phyloP scores from a whole-genome alignment of 2,797 vertebrate species.

The Pachyuromys duprasi region DNA sequence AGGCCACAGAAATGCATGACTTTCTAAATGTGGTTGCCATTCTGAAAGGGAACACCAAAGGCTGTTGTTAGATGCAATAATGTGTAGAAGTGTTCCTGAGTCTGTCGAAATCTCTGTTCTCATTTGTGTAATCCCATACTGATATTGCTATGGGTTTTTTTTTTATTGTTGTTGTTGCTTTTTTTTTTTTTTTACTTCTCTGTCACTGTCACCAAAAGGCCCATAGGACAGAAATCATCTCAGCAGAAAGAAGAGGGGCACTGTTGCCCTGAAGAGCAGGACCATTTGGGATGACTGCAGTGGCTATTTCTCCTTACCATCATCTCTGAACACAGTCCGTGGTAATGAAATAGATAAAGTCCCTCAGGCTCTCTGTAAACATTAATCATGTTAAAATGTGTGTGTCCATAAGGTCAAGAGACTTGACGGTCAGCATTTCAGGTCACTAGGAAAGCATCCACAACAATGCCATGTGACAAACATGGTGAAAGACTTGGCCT shows the following conservation, averaged over 20 bases:
- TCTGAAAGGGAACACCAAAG: not conserved
- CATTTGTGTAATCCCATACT: not conserved
- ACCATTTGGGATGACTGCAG: not conserved
- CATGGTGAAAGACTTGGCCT: no score
- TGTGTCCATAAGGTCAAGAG: slow-evolving; percentile 62
- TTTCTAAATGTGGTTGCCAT: not conserved
- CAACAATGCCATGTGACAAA: no score
- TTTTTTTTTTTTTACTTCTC: slow-evolving; percentile 16
- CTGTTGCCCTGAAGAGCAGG: not conserved
- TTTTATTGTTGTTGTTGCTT: no score
- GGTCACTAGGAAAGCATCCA: not conserved
- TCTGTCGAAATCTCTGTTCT: slow-evolving; percentile 33
- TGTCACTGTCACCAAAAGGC: slow-evolving; percentile 32
- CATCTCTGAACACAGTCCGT: not conserved
- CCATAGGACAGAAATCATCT: not conserved
- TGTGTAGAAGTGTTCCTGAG: slow-evolving; percentile 21
- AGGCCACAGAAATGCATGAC: no score
- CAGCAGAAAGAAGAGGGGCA: not conserved
- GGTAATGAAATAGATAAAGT: not conserved
- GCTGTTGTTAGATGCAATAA: not conserved
- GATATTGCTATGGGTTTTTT: not conserved
- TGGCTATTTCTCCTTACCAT: not conserved
- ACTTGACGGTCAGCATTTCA: slow-evolving; percentile 20
- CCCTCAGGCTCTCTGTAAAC: slow-evolving; percentile 25
- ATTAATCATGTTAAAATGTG: slow-evolving; percentile 49